Evolutionary conservation across 1,140 invertebrate genomes (phyloP).

Genomic region (Gryllus bimaculatus): DNA sequence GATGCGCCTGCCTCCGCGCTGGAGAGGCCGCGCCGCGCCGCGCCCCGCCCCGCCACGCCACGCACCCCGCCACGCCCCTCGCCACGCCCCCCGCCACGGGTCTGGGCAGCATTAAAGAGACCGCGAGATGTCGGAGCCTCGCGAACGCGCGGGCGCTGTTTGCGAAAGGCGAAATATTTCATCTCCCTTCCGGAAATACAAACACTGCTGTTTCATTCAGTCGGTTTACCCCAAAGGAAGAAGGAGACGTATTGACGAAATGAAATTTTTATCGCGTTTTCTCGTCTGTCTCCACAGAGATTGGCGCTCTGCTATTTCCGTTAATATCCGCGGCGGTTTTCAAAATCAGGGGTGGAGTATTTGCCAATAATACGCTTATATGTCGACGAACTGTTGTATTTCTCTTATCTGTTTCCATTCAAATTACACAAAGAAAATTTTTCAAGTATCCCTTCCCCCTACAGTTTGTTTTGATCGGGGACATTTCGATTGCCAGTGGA

Average conservation of each 20-base stretch:
- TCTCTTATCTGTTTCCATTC: too few relatives aligned
- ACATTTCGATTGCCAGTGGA: too few relatives aligned
- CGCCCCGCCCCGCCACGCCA: too few relatives aligned
- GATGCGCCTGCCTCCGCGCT: too few relatives aligned
- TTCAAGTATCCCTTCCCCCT: too few relatives aligned
- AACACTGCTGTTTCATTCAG: neutral
- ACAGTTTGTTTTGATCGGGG: too few relatives aligned
- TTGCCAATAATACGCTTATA: too few relatives aligned
- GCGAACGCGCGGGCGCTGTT: neutral
- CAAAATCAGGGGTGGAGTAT: neutral
- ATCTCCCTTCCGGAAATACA: neutral
- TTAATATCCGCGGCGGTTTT: neutral
- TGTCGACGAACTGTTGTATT: too few relatives aligned
- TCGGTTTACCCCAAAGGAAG: neutral
- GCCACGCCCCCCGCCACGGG: too few relatives aligned
- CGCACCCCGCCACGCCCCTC: too few relatives aligned
- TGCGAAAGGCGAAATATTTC: neutral
- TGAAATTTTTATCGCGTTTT: neutral
- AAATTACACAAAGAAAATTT: too few relatives aligned
- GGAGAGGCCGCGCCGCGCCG: too few relatives aligned
- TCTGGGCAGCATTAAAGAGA: neutral
- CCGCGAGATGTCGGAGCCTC: neutral
- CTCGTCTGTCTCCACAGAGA: neutral
- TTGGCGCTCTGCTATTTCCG: neutral
- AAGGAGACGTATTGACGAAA: neutral